Percentiles rank a stretch among this genome's conserved stretches.
phyloP scores from a whole-genome alignment of 2,113 vertebrate species.

The Chionodraco myersi region DNA sequence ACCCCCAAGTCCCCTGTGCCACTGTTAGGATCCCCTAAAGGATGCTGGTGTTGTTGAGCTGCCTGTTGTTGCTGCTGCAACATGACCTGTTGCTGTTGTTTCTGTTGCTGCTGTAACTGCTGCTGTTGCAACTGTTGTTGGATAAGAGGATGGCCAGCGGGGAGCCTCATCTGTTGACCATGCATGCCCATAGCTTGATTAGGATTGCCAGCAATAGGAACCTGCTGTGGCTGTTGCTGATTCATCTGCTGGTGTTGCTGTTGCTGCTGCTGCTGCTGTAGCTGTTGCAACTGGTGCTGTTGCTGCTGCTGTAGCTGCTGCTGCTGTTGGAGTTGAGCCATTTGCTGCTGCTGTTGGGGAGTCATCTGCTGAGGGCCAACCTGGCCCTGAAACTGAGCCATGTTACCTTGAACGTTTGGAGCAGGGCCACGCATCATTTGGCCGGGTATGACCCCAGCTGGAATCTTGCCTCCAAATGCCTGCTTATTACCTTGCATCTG shows the following conservation, averaged over 20 bases:
- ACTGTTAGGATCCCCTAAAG: slow-evolving; percentile 86
- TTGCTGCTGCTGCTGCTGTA: slow-evolving; percentile 84
- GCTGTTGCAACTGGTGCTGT: slow-evolving; percentile 82
- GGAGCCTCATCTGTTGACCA: slow-evolving; percentile 91
- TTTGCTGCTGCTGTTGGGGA: slow-evolving; percentile 86
- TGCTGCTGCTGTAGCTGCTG: slow-evolving; percentile 80
- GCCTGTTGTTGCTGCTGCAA: slow-evolving; percentile 81
- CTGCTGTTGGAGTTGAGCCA: slow-evolving; percentile 89
- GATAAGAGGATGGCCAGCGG: slow-evolving; percentile 88
- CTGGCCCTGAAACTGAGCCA: slow-evolving; percentile 92
- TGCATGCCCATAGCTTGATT: slow-evolving; percentile 94
- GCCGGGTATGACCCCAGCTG: slow-evolving; percentile 89
- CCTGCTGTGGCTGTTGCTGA: slow-evolving; percentile 86
- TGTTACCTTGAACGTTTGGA: slow-evolving; percentile 91
- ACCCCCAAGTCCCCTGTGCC: slow-evolving; percentile 86
- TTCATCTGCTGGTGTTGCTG: slow-evolving; percentile 88
- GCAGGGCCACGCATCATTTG: slow-evolving; percentile 96
- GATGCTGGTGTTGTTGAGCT: slow-evolving; percentile 85
- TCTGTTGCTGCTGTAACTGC: slow-evolving; percentile 77
- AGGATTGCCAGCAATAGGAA: slow-evolving; percentile 89
- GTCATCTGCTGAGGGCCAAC: slow-evolving; percentile 85
- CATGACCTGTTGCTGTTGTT: slow-evolving; percentile 79
- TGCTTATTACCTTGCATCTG: slow-evolving; percentile 96
- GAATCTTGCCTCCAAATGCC: slow-evolving; percentile 91
- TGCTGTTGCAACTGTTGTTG: slow-evolving; percentile 90